Base-by-base conservation (phyloP, 2,797 vertebrate genomes). In the Sebastes iracundus region DNA sequence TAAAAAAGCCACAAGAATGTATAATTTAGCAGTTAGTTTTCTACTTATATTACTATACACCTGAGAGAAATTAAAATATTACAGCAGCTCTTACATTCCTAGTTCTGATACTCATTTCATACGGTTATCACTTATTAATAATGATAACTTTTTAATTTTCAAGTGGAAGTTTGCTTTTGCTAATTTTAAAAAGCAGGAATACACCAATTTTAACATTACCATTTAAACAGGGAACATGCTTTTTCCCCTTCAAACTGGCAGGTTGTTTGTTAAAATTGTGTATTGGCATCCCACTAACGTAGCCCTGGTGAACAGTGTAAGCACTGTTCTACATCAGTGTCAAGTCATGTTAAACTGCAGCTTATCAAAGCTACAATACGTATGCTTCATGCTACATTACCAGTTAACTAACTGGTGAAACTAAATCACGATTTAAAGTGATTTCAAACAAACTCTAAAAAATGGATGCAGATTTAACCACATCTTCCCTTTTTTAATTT, bases 401-500 rank as follows among this genome's bases (percentile, higher is more conserved):
- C 20, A 64, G 8, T 61, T 42, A 28, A 75, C 9, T 12, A 59
- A 49, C 30, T 60, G 49, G 16, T 25, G 7, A 65, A 67, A 64
- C 38, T 27, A 42, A 63, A 55, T 20, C 28, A 73, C 2, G 3
- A 55, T 11, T 27, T 56, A 35, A 22, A 46, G 2, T 6, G 2
- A 5, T 3, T 6, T 16, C 3, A 61, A 67, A 25, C 4, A 63
- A 49, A 56, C 7, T n/a, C 14, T 20, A 59, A n/a, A 62, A 66
- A n/a, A 58, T 2, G 2, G 18, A 72, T 23, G 2, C 65, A 68
- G 13, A 61, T 6, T 18, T 5, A 63, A 38, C 38, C 7, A 22
- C 30, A 75, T 67, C 7, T 11, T 60, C 58, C 72, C 63, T 71
- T 49, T 76, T 82, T 77, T 25, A 3, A 6, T 25, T 75, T 79